phyloP scores from a whole-genome alignment of 2,888 invertebrate species.

The Chrysolina americana region DNA sequence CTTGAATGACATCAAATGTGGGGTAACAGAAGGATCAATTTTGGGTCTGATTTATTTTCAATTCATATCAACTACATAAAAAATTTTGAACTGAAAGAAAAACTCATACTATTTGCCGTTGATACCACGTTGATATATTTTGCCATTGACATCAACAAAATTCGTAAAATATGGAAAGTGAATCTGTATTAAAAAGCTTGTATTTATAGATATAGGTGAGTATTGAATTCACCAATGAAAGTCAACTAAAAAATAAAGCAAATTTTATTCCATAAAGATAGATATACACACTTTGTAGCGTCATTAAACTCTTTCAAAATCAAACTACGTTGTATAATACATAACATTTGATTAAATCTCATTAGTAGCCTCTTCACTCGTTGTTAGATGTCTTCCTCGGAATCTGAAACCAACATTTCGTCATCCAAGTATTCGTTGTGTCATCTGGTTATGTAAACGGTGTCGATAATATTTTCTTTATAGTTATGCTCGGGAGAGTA shows the following conservation, averaged over 20 bases:
- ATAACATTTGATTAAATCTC: constrained; percentile 32
- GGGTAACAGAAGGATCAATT: too few relatives aligned
- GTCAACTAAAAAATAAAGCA: constrained; percentile 45
- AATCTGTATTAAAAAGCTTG: too few relatives aligned
- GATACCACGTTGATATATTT: too few relatives aligned
- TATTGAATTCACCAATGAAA: not conserved
- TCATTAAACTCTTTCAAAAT: not conserved
- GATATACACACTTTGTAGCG: constrained; percentile 33
- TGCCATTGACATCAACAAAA: too few relatives aligned
- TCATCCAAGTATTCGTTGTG: constrained; percentile 64
- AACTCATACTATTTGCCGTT: too few relatives aligned
- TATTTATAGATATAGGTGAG: too few relatives aligned
- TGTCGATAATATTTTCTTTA: constrained; percentile 71
- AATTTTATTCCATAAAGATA: constrained; percentile 46
- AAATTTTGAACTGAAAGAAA: too few relatives aligned
- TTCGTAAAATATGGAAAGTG: too few relatives aligned
- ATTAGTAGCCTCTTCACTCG: not conserved
- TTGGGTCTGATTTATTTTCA: too few relatives aligned
- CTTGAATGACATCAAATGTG: too few relatives aligned
- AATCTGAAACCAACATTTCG: constrained; percentile 59
- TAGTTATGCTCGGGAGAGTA: constrained; percentile 58
- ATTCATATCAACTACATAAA: too few relatives aligned
- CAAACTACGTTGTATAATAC: constrained; percentile 17
- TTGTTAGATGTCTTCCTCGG: constrained; percentile 58
- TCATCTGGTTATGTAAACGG: constrained; percentile 76